Evolutionary conservation across 2,888 invertebrate species (phyloP).

Genomic region (Leptinotarsa haldemani): DNA sequence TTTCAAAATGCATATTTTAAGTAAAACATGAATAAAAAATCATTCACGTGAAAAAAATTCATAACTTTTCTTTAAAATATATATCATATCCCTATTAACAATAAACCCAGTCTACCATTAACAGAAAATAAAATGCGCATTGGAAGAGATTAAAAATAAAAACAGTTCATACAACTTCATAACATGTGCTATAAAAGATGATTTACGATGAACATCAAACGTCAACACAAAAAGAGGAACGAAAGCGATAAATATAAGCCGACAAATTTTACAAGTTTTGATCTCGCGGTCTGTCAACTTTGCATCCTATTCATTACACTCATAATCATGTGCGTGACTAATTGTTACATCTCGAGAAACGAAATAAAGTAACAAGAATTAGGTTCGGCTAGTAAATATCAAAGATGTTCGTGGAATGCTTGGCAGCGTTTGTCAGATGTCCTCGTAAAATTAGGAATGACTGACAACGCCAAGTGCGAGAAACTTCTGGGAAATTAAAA

Average conservation of each 20-base stretch:
- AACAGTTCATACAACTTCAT: not conserved
- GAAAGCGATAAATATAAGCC: constrained; percentile 39
- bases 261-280: constrained; percentile 54
- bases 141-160: not conserved
- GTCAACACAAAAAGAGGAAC: constrained; percentile 24
- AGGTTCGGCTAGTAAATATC: constrained; percentile 50
- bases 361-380: constrained; percentile 41
- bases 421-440: constrained; percentile 56
- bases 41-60: too few relatives aligned
- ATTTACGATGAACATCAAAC: constrained; percentile 19
- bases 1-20: too few relatives aligned
- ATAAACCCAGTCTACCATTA: not conserved
- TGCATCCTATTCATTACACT: constrained; percentile 46
- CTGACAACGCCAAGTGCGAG: constrained; percentile 40
- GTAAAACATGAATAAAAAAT: too few relatives aligned
- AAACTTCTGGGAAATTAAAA: constrained; percentile 13
- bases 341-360: constrained; percentile 56
- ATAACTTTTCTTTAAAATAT: too few relatives aligned
- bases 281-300: constrained; percentile 49
- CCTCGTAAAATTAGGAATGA: constrained; percentile 43
- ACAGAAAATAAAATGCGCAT: not conserved
- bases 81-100: not conserved
- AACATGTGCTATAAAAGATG: constrained; percentile 3
- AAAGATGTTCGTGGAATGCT: constrained; percentile 55
- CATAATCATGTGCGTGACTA: constrained; percentile 59